Base-by-base conservation (phyloP, 2,113 vertebrate genomes). In the Diadophis punctatus region DNA sequence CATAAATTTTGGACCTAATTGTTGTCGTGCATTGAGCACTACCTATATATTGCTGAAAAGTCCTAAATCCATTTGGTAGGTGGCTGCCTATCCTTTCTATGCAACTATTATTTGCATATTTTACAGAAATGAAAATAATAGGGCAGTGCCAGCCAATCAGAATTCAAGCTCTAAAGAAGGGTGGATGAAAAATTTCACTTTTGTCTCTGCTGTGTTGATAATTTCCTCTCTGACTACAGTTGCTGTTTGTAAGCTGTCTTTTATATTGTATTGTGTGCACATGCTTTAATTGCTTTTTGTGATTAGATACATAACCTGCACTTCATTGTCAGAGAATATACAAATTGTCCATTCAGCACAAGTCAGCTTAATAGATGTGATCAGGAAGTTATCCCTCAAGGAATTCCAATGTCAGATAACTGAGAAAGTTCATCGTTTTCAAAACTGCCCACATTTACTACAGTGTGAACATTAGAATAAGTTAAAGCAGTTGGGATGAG, bases 301-400 rank as follows among this genome's bases (percentile, higher is more conserved):
- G 93, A 91, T 3, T 20, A 91, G 92, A 94, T 39, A 27, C 90
- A 68, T 27, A 92, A 74, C 43, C n/a, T 88, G 93, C 92, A 88
- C 20, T 92, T 51, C 49, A 93, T 91, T 90, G 56, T 84, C 51
- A 91, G 93, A 93, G 84, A 93, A 90, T 90, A 89, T 0, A 0
- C 43, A 95, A 94, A 94, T 94, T 90, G 93, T 90, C 74, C 94
- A 53, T 93, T 85, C 87, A 95, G 53, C 55, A 23, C 23, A 39
- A 58, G 39, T 58, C 87, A 87, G 86, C 60, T 49, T 49, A 86
- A 74, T 68, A 25, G 39, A 68, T 63, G 22, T 88, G 48, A 74
- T 86, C 27, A 95, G 39, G 23, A 85, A 58, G 63, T 90, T 34
- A 87, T 93, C 9, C 49, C 87, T n/a, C 34, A 20, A 90, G 34